Conservation (phyloP, 2,797 vertebrate species). For the Pampus argenteus region DNA sequence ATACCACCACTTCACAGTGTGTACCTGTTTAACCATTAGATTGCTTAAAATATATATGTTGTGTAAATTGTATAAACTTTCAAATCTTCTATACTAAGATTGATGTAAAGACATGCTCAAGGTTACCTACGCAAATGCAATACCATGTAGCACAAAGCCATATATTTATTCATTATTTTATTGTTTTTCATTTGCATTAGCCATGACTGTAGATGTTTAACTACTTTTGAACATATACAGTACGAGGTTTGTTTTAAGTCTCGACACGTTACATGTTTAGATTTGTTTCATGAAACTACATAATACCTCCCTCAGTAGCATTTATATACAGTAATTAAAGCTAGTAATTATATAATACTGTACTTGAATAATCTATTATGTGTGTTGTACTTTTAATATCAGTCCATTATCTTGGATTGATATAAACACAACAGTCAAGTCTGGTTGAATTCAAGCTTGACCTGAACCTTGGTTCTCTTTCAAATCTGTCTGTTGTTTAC, state of each 20-base stretch:
- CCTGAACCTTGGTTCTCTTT: conserved; percentile 9
- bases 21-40: conserved; percentile 1
- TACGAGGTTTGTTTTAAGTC: neutral
- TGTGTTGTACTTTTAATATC: conserved; percentile 5
- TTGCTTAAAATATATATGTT: conserved; percentile 30
- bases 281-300: neutral
- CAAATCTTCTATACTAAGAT: conserved; percentile 12
- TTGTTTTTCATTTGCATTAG: neutral
- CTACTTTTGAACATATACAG: neutral
- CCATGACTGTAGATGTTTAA: neutral
- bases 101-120: conserved; percentile 22
- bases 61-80: conserved; percentile 40
- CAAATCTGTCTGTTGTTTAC: conserved; percentile 52
- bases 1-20: conserved; percentile 32
- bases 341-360: neutral
- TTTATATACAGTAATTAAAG: neutral
- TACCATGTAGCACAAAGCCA: neutral
- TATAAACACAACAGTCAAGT: conserved; percentile 24
- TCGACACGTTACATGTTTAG: too few relatives aligned
- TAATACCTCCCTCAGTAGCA: neutral
- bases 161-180: conserved; percentile 9
- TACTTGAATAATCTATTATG: conserved; percentile 4
- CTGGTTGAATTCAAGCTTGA: conserved; percentile 21
- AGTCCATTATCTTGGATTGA: conserved; percentile 1
- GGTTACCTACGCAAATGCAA: neutral